These are phyloP conservation scores for Symphodus melops DNA, from an alignment of 2,113 vertebrate genomes.

Conservation along the genomic window DNA sequence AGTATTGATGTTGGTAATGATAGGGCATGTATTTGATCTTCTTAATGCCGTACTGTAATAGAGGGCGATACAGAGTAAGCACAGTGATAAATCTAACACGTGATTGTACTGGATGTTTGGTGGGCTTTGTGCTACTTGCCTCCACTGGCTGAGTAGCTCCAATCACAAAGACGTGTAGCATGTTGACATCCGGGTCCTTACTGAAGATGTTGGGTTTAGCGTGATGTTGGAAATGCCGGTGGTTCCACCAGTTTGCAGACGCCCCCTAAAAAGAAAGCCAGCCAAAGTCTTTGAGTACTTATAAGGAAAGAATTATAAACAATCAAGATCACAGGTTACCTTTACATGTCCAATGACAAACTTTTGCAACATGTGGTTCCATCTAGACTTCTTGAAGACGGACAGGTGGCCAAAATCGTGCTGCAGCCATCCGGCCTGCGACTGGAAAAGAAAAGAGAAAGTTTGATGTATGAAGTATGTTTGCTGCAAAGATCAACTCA, in stretches of 20 bases:
- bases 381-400: constrained; percentile 90
- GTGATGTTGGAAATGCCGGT: constrained; percentile 96
- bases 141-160: constrained; percentile 91
- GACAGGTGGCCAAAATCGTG: constrained; percentile 97
- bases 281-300: not conserved
- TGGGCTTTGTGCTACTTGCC: constrained; percentile 71
- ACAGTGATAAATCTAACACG: not conserved
- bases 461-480: not conserved
- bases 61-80: constrained; percentile 14
- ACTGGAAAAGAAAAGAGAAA: constrained; percentile 69
- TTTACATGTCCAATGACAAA: constrained; percentile 95
- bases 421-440: constrained; percentile 95
- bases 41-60: constrained; percentile 91
- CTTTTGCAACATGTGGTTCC: constrained; percentile 93
- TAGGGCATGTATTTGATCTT: constrained; percentile 92
- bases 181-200: constrained; percentile 96
- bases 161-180: constrained; percentile 90
- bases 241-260: constrained; percentile 98
- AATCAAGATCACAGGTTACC: constrained; percentile 65
- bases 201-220: constrained; percentile 94
- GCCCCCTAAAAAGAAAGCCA: constrained; percentile 84
- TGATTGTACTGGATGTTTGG: not conserved
- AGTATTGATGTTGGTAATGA: constrained; percentile 94
- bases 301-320: not conserved
- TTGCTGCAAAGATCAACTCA: not conserved